A percentile compares a stretch with the other conserved stretches of the same genome.
Evolutionary conservation across 2,888 invertebrate species (phyloP).

Genomic region (Cremastinae sp.): DNA sequence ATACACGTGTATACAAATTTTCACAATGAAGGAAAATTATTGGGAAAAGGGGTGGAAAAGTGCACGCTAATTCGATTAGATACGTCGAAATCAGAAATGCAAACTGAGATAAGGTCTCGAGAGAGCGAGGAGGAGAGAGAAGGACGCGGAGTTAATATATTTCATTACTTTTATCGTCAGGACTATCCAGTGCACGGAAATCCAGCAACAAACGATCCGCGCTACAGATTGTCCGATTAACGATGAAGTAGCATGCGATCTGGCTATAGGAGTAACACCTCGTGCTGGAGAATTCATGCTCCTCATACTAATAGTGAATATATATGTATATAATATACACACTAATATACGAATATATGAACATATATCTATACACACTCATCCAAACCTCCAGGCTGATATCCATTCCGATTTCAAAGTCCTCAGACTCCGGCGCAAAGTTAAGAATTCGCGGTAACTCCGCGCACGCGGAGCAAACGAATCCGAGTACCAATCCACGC

Average conservation of each 20-base stretch:
- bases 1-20: no score
- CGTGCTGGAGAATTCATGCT: conserved; percentile 5
- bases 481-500: conserved; percentile 9
- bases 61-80: conserved; percentile 37
- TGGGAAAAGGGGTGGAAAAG: conserved; percentile 3
- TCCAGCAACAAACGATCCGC: conserved; percentile 29
- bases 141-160: conserved; percentile 18
- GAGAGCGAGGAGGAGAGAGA: neutral
- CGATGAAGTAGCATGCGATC: conserved; percentile 38
- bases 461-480: neutral
- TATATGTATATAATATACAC: conserved; percentile 8
- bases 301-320: conserved; percentile 1
- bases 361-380: neutral
- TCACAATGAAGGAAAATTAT: neutral
- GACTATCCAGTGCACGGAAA: conserved; percentile 32
- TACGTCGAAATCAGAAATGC: conserved; percentile 20
- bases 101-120: conserved; percentile 12
- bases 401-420: neutral
- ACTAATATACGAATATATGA: no score
- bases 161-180: conserved; percentile 40
- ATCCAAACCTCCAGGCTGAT: conserved; percentile 12
- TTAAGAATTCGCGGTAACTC: conserved; percentile 19
- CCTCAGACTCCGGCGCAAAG: neutral
- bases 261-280: conserved; percentile 11
- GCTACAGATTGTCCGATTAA: conserved; percentile 42